Base-by-base conservation (phyloP, 2,113 vertebrate species). In the Labrus mixtus region DNA sequence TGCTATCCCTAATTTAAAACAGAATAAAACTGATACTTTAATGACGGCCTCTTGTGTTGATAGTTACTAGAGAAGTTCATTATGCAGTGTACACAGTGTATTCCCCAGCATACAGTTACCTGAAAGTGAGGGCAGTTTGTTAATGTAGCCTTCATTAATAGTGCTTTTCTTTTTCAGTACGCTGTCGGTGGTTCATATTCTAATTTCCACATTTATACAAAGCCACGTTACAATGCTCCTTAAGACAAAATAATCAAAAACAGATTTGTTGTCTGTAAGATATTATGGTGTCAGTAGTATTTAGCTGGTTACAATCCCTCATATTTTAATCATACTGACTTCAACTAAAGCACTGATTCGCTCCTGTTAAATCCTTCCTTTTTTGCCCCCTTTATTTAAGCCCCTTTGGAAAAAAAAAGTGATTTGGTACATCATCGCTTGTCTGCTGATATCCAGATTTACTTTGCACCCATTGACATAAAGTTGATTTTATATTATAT, bases 381-480 rank as follows among this genome's bases (percentile, higher is more conserved):
- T 64, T 57, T 77, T 81, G 69, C 51, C 68, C 36, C 57, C 10
- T 79, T 87, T 79, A 81, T 78, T 82, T 66, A 86, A 61, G 13
- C 41, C 67, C 15, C 7, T 69, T 54, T 77, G 56, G 56, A 16
- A 9, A 33, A 33, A 33, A 25, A 3, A 25, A 25, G 25, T 33
- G 29, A 8, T 63, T 65, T 57, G 13, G 17, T 57, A 25, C 55
- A 36, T 61, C 3, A 45, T 54, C 33, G 16, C 53, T 53, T 60
- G 5, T 55, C 53, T 68, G 12, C 45, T 54, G 16, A 62, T 58
- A 43, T 59, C 39, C 45, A 63, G 8, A 61, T 23, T 57, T 16
- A 11, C 22, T 43, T 43, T 33, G 53, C 57, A 55, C 19, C 62
- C 22, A 16, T 61, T 25, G n/a, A 17, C n/a, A 19, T 39, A 13